Evolutionary conservation across 2,797 vertebrate genomes (phyloP), one percentile per base, ranked within the genome.

Genomic region (Malurus splendens): DNA sequence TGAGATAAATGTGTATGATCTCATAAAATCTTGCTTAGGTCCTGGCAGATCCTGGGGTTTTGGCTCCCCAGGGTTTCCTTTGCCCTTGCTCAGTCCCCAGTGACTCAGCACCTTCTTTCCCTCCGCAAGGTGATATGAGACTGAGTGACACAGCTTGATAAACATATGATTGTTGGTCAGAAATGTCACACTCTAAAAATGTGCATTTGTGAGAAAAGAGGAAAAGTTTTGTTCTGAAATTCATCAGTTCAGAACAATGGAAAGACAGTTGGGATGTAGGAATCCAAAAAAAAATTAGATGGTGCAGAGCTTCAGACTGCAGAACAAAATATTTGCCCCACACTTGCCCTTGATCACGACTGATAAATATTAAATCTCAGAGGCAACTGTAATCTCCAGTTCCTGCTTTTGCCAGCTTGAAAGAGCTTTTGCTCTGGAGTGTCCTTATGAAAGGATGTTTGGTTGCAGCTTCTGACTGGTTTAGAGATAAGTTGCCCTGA

Each of bases 81-180:
- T 62, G 25, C 7, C n/a, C 52, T 30, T 27, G 0, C 4, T 52
- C 12, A 18, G 3, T 25, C 28, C 6, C 7, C n/a, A 27, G 0
- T 12, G 7, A 57, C 3, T 41, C 4, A 39, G 18, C 27, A 14
- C 0, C 0, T 32, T 76, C 15, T 45, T 24, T 51, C 30, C 61
- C 23, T 17, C 77, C 71, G 7, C 0, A 1, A 54, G 36, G 6
- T 38, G 9, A 10, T 57, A 36, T 0, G 2, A 62, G 23, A 5
- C 12, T 73, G n/a, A 73, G 23, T 54, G 42, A 61, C 52, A 11
- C 27, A 57, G 36, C 5, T 64, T 6, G 7, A 51, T 16, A 68
- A 41, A 41, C 14, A 10, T 50, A 30, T 38, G 27, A 64, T 18
- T 45, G 59, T 14, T 11, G 44, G 27, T 25, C 54, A 67, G 56